phyloP scores from a whole-genome alignment of 2,797 vertebrate genomes.

The Sebastes melanostomus region DNA sequence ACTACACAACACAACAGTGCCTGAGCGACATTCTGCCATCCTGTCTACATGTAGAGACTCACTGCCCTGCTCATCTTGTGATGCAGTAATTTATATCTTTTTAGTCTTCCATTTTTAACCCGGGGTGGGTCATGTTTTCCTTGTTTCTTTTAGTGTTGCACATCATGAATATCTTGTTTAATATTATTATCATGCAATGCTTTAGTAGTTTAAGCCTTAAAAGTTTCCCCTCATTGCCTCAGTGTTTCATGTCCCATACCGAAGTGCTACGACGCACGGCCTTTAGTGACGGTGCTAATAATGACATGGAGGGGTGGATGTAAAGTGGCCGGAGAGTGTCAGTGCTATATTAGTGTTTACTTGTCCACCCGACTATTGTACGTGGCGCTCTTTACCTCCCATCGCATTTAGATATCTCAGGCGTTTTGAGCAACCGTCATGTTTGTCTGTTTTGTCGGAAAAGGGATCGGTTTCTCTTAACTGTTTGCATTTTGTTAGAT shows the following conservation, averaged over 20 bases:
- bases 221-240: slow-evolving; percentile 30
- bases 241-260: slow-evolving; percentile 60
- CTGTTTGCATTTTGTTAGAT: slow-evolving; percentile 14
- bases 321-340: slow-evolving; percentile 15
- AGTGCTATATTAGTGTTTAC: slow-evolving; percentile 60
- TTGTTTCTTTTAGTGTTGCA: not conserved
- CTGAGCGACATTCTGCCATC: slow-evolving; percentile 62
- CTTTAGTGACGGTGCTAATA: slow-evolving; percentile 56
- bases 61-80: slow-evolving; percentile 45
- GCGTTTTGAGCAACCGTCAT: slow-evolving; percentile 50
- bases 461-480: slow-evolving; percentile 41
- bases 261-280: slow-evolving; percentile 69
- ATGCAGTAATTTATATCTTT: slow-evolving; percentile 52
- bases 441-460: slow-evolving; percentile 22
- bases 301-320: not conserved
- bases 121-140: not conserved
- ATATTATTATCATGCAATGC: slow-evolving; percentile 42
- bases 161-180: slow-evolving; percentile 12
- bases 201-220: slow-evolving; percentile 69
- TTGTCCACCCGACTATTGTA: slow-evolving; percentile 35
- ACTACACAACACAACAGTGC: slow-evolving; percentile 65
- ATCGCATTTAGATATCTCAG: slow-evolving; percentile 68
- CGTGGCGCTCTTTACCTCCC: slow-evolving; percentile 53
- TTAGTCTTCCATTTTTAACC: slow-evolving; percentile 10
- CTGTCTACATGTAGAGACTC: slow-evolving; percentile 43